Percentiles rank a stretch among this genome's conserved stretches.
Conservation (phyloP, 2,888 invertebrate genomes). For the Bombylius discolor region DNA sequence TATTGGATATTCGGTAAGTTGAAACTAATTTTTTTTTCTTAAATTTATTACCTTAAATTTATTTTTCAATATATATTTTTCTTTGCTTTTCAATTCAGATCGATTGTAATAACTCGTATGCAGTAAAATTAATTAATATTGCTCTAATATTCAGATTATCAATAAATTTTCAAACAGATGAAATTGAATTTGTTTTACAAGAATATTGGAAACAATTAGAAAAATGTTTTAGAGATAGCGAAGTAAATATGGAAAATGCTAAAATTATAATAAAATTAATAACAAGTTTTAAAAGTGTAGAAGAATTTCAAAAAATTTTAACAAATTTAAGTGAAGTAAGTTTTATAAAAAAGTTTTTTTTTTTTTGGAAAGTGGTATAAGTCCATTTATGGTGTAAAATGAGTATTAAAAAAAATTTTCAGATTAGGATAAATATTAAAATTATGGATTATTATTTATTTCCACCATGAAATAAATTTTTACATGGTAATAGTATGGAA, state of each 20-base stretch:
- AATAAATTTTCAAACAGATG: constrained; percentile 29
- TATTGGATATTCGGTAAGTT: constrained; percentile 30
- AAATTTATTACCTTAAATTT: too few relatives aligned
- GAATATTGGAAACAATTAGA: constrained; percentile 30
- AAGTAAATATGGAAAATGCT: constrained; percentile 17
- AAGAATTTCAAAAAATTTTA: constrained; percentile 21
- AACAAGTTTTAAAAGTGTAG: constrained; percentile 25
- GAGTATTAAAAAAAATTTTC: too few relatives aligned
- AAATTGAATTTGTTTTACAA: constrained; percentile 29
- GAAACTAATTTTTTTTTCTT: background rate
- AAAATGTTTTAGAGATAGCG: constrained; percentile 18
- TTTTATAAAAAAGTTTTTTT: background rate
- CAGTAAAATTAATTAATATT: constrained; percentile 25
- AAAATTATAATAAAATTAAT: constrained; percentile 18
- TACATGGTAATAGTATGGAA: too few relatives aligned
- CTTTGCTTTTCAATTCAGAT: constrained; percentile 18
- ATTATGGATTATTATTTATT: too few relatives aligned
- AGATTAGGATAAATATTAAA: too few relatives aligned
- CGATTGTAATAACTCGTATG: constrained; percentile 26
- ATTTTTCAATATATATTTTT: background rate
- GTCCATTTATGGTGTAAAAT: too few relatives aligned
- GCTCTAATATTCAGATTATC: constrained; percentile 23
- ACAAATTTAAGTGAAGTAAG: constrained; percentile 8
- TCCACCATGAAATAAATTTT: too few relatives aligned
- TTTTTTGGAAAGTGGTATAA: too few relatives aligned